A percentile compares a stretch with the other conserved stretches of the same genome.
These are phyloP conservation scores for Caranx melampygus DNA, from an alignment of 2,113 vertebrate species.

Conservation along the genomic window DNA sequence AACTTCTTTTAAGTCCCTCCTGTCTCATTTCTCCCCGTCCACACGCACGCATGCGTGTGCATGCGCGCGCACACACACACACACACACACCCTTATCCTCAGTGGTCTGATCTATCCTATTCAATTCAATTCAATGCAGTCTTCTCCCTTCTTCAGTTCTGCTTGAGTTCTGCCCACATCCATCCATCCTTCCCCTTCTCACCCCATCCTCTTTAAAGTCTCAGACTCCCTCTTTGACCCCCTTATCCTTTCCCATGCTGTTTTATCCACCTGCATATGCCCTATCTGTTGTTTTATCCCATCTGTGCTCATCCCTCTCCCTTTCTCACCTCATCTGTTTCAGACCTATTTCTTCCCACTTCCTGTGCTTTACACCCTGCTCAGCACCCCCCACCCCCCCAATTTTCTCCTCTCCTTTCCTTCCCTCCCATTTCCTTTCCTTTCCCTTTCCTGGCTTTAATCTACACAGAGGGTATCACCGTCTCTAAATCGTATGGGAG, in stretches of 20 bases:
- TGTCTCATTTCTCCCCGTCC: conserved; percentile 20
- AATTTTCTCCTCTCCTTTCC: not conserved
- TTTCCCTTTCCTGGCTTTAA: conserved; percentile 24
- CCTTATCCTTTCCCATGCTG: not conserved
- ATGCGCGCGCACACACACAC: not conserved
- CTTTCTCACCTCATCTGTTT: conserved; percentile 7
- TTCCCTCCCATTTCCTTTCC: not conserved
- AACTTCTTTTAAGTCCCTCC: conserved; percentile 48
- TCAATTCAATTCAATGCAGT: not conserved
- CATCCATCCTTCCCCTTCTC: not conserved
- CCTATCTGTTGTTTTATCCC: not conserved
- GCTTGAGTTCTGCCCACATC: not conserved
- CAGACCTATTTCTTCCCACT: conserved; percentile 33
- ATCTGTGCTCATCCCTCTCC: not conserved
- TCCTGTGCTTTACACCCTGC: not conserved
- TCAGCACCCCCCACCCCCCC: not conserved
- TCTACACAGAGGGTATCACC: conserved; percentile 59
- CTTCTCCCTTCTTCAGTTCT: conserved; percentile 19
- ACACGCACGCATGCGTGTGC: not conserved
- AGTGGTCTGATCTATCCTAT: not conserved
- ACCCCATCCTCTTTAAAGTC: conserved; percentile 18
- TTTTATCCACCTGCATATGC: not conserved
- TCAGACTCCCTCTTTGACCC: not conserved
- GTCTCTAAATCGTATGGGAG: conserved; percentile 57
- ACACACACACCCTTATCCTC: not conserved